A percentile compares a stretch with the other conserved stretches of the same genome.
Conservation (phyloP, 2,797 vertebrate species). For the Typhlichthys subterraneus region DNA sequence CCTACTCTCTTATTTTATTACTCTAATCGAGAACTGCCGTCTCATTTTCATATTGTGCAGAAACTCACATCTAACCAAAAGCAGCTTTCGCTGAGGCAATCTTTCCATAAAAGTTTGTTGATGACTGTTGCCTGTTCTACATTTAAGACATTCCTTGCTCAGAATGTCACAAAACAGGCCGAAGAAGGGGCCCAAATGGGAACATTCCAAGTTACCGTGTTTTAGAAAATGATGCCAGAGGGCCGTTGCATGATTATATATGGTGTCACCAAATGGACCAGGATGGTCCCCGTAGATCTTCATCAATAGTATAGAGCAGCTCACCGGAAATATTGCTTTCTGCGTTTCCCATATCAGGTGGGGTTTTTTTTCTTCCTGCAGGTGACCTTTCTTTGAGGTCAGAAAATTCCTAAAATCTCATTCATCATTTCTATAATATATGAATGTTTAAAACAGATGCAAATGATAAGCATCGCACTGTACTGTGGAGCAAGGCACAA, state of each 20-base stretch:
- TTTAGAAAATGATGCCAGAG: slow-evolving; percentile 35
- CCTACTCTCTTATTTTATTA: slow-evolving; percentile 35
- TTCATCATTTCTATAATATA: slow-evolving; percentile 16
- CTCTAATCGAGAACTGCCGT: slow-evolving; percentile 28
- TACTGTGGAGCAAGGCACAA: background rate
- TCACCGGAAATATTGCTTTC: slow-evolving; percentile 29
- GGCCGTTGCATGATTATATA: slow-evolving; percentile 47
- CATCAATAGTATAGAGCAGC: slow-evolving; percentile 12
- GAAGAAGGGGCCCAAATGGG: slow-evolving; percentile 48
- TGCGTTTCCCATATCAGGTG: slow-evolving; percentile 26
- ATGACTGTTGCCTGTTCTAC: slow-evolving; percentile 41
- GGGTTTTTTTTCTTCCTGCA: slow-evolving; percentile 15
- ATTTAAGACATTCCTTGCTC: slow-evolving; percentile 41
- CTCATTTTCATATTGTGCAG: slow-evolving; percentile 33
- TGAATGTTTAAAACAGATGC: slow-evolving; percentile 34
- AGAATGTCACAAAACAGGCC: slow-evolving; percentile 46
- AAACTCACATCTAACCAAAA: slow-evolving; percentile 43
- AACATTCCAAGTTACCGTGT: slow-evolving; percentile 63
- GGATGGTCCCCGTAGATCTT: slow-evolving; percentile 35
- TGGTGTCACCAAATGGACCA: slow-evolving; percentile 49
- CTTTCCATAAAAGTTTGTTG: slow-evolving; percentile 53
- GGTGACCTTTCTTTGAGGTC: slow-evolving; percentile 21
- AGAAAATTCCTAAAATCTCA: slow-evolving; percentile 36
- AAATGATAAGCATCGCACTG: slow-evolving; percentile 5
- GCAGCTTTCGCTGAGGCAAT: slow-evolving; percentile 49